Conservation (phyloP, 2,797 vertebrate species). For the Dallia pectoralis region DNA sequence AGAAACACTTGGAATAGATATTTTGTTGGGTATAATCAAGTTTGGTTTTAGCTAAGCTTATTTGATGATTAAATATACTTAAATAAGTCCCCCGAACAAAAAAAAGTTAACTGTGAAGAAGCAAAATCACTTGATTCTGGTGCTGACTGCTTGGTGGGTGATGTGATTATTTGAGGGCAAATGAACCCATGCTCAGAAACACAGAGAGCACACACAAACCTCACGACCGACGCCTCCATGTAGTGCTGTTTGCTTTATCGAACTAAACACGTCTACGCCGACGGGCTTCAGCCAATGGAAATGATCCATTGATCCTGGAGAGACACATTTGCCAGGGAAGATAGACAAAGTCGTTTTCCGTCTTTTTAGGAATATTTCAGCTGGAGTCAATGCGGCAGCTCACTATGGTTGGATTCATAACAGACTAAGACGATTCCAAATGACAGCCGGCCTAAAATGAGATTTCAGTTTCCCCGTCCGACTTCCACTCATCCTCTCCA, state of each 20-base stretch:
- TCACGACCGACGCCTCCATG: neutral
- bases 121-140: constrained; percentile 75
- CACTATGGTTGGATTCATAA: neutral
- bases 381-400: neutral
- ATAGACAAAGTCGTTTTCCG: neutral
- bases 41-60: constrained; percentile 77
- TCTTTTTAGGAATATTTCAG: neutral
- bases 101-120: constrained; percentile 78
- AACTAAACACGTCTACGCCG: neutral
- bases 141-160: constrained; percentile 72
- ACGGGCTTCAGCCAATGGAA: neutral
- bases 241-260: neutral
- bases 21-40: constrained; percentile 61
- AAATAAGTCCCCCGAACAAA: constrained; percentile 69
- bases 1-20: constrained; percentile 55
- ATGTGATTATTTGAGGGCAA: constrained; percentile 48
- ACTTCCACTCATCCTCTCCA: constrained; percentile 16
- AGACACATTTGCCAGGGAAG: neutral
- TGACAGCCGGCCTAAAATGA: constrained; percentile 23
- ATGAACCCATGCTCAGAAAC: constrained; percentile 26
- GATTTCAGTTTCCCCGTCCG: constrained; percentile 17
- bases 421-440: neutral
- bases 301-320: neutral
- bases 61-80: constrained; percentile 79
- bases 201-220: constrained; percentile 19